Base-by-base conservation (phyloP, 23 tunicate genomes). In the Ciona savignyi region DNA sequence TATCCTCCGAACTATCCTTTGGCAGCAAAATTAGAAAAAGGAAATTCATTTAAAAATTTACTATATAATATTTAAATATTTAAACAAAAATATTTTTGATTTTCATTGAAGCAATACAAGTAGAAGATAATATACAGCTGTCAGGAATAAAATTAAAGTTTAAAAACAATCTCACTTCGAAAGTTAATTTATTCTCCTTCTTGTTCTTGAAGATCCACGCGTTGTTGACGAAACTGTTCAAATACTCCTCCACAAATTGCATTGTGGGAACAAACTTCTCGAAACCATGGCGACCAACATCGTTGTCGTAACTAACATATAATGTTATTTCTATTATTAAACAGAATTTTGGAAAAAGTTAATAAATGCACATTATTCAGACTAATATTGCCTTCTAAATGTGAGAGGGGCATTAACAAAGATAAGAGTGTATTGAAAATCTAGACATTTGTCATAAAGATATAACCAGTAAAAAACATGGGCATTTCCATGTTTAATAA, bases 191-290 rank as follows among this genome's bases (percentile, higher is more conserved):
- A 75, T 94, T 94, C 70, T 94, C 94, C 62, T 83, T 63, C 24
- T 68, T 33, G 35, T 94, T 87, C 34, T 78, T 87, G 77, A 87
- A 86, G 4, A 83, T 68, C 80, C 78, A 66, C 0, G 95, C 90
- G 70, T 94, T 87, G 78, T 80, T 87, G 79, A 87, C 80, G 48
- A 94, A 83, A 4, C 86, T 71, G 78, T 87, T 87, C 35, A 94
- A 79, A 69, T 79, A 94, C 34, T 88, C 78, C 2, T 94, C 94
- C 60, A 94, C 99, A 74, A 94, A 94, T 34, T 87, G 82, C 90
- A 94, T 87, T 26, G 94, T 87, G 66, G 83, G 78, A 2, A 68
- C 83, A 70, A 94, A 94, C 70, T 94, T 87, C 24, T 79, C 90
- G 65, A 81, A 67, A 3, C 72, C 83, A 30, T 77, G 63, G 24